Evolutionary conservation across 2,113 vertebrate species (phyloP).

Genomic region (Desmodus rotundus): DNA sequence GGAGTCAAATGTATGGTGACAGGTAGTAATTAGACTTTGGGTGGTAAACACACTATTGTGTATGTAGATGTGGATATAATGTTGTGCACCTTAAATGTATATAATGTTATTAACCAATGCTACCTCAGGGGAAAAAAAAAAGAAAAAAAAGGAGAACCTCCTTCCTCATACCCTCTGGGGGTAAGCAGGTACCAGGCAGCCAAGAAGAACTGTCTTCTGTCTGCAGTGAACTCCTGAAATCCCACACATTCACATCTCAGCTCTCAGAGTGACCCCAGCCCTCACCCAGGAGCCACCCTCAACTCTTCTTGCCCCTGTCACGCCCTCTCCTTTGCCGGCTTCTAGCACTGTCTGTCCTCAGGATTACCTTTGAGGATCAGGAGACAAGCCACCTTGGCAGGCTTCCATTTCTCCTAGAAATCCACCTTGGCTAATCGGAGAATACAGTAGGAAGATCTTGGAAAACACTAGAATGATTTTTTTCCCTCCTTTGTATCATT

Average conservation of each 20-base stretch:
- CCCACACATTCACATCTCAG: background rate
- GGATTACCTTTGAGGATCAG: background rate
- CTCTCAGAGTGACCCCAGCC: background rate
- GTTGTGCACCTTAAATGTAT: background rate
- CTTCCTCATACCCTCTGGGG: no score
- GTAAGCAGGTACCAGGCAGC: background rate
- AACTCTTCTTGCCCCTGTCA: background rate
- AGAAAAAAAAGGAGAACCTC: background rate
- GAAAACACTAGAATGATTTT: background rate
- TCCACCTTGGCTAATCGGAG: background rate
- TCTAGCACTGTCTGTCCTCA: background rate
- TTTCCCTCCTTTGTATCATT: background rate
- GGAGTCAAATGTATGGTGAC: background rate
- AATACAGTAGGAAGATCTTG: background rate
- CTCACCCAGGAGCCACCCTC: background rate
- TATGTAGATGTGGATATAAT: background rate
- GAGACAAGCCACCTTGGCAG: background rate
- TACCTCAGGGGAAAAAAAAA: background rate
- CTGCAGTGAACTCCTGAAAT: background rate
- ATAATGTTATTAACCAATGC: background rate
- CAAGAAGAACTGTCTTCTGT: background rate
- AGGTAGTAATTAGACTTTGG: background rate
- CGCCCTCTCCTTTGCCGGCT: background rate
- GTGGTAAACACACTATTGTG: background rate
- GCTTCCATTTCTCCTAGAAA: background rate